These are phyloP conservation scores for Anoplopoma fimbria DNA, from an alignment of 2,113 vertebrate species.

Conservation along the genomic window DNA sequence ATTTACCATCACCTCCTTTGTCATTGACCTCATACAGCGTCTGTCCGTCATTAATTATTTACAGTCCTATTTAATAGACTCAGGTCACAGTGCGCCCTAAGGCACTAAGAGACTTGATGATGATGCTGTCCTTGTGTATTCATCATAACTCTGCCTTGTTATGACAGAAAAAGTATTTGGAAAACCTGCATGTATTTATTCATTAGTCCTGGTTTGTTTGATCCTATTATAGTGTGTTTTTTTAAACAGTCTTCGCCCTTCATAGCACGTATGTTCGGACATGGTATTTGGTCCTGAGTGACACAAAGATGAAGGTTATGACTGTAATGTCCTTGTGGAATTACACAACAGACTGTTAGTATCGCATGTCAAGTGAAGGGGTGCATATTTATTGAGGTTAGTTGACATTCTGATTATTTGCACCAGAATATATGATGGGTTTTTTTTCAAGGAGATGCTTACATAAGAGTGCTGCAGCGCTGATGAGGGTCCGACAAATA, in stretches of 20 bases:
- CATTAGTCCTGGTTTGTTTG: conserved; percentile 37
- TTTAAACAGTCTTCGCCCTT: not conserved
- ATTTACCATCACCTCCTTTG: conserved; percentile 29
- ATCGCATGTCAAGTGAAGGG: conserved; percentile 32
- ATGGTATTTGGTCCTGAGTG: conserved; percentile 11
- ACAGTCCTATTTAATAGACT: conserved; percentile 44
- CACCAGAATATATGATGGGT: conserved; percentile 35
- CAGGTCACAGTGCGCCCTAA: conserved; percentile 7
- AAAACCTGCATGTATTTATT: conserved; percentile 44
- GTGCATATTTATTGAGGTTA: conserved; percentile 54
- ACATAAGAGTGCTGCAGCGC: conserved; percentile 14
- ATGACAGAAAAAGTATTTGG: conserved; percentile 37
- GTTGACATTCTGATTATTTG: conserved; percentile 49
- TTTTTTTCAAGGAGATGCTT: conserved; percentile 30
- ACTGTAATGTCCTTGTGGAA: conserved; percentile 33
- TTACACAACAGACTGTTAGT: conserved; percentile 41
- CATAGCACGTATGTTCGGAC: not conserved
- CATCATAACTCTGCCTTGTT: conserved; percentile 35
- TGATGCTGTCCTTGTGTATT: conserved; percentile 31
- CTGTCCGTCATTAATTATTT: conserved; percentile 68
- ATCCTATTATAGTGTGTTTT: not conserved
- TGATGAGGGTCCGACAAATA: not conserved
- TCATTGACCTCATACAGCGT: conserved; percentile 44
- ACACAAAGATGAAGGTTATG: conserved; percentile 31
- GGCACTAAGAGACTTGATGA: conserved; percentile 27